Evolutionary conservation across 30 jellyfish, hydroid and myxozoan genomes (phyloP).

Genomic region (Rhopilema esculentum): DNA sequence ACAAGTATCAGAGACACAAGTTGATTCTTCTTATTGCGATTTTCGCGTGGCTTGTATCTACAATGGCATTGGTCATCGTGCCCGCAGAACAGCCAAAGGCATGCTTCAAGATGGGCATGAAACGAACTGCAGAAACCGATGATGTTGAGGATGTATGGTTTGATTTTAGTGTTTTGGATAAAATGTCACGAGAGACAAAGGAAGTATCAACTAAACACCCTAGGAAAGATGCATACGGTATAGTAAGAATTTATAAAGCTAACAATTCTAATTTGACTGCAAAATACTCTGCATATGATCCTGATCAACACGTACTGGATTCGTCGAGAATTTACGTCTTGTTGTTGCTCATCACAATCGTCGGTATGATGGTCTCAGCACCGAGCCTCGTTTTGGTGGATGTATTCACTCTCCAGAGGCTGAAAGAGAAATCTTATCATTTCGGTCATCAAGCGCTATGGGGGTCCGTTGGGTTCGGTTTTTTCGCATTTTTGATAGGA

Average conservation of each 20-base stretch:
- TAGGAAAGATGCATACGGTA: slow-evolving; percentile 37
- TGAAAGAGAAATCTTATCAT: slow-evolving; percentile 65
- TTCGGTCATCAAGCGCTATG: slow-evolving; percentile 91
- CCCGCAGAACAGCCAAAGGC: slow-evolving; percentile 97
- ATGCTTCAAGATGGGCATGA: slow-evolving; percentile 83
- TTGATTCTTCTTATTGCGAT: slow-evolving; percentile 62
- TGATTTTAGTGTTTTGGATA: slow-evolving; percentile 48
- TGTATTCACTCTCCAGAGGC: slow-evolving; percentile 82
- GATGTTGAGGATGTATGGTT: slow-evolving; percentile 79
- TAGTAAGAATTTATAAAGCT: slow-evolving; percentile 39
- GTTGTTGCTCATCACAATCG: slow-evolving; percentile 73
- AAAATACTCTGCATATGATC: slow-evolving; percentile 87
- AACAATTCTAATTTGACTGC: slow-evolving; percentile 71
- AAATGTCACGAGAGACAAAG: slow-evolving; percentile 17
- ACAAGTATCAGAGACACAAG: slow-evolving; percentile 78
- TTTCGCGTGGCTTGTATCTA: slow-evolving; percentile 87
- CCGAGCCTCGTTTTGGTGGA: slow-evolving; percentile 90
- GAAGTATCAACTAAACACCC: slow-evolving; percentile 22
- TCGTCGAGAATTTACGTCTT: slow-evolving; percentile 65
- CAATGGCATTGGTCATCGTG: slow-evolving; percentile 76
- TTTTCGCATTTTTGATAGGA: slow-evolving; percentile 81
- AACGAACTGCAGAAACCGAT: slow-evolving; percentile 58
- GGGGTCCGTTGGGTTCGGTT: slow-evolving; percentile 92
- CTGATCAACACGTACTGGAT: slow-evolving; percentile 90
- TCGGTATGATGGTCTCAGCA: slow-evolving; percentile 89